A percentile compares a stretch with the other conserved stretches of the same genome.
Conservation (phyloP, 2,797 vertebrate genomes). For the Sebastes oblongus region DNA sequence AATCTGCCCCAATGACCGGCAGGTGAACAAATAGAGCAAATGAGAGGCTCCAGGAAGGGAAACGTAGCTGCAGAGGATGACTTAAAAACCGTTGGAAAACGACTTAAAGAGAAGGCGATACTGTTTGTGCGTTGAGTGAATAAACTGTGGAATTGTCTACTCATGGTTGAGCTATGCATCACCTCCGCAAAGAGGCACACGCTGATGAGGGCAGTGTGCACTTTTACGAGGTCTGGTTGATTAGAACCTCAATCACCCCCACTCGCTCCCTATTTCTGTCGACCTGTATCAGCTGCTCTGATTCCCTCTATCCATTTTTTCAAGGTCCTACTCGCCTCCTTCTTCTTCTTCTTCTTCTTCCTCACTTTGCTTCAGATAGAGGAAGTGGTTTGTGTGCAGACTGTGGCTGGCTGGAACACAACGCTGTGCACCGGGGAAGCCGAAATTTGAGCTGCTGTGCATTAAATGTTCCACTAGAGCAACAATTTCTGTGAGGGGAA, state of each 20-base stretch:
- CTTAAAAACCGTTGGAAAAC: slow-evolving; percentile 62
- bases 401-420: slow-evolving; percentile 76
- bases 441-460: slow-evolving; percentile 75
- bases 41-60: slow-evolving; percentile 40
- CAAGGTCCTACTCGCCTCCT: background rate
- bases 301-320: slow-evolving; percentile 22
- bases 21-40: slow-evolving; percentile 76
- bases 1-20: slow-evolving; percentile 66
- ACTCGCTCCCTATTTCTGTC: slow-evolving; percentile 21
- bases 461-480: slow-evolving; percentile 86
- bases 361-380: slow-evolving; percentile 58
- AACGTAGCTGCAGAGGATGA: slow-evolving; percentile 30
- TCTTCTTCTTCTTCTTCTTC: slow-evolving; percentile 33
- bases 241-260: slow-evolving; percentile 5
- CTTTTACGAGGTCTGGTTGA: background rate
- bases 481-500: slow-evolving; percentile 77
- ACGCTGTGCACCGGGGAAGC: slow-evolving; percentile 66
- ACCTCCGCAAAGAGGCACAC: background rate
- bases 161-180: slow-evolving; percentile 32
- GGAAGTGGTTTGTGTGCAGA: slow-evolving; percentile 83
- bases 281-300: slow-evolving; percentile 18
- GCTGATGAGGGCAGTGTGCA: background rate
- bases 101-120: slow-evolving; percentile 32
- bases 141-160: slow-evolving; percentile 43
- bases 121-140: slow-evolving; percentile 25